A percentile compares a stretch with the other conserved stretches of the same genome.
phyloP scores from a whole-genome alignment of 2,113 vertebrate genomes.

The Dascyllus trimaculatus region DNA sequence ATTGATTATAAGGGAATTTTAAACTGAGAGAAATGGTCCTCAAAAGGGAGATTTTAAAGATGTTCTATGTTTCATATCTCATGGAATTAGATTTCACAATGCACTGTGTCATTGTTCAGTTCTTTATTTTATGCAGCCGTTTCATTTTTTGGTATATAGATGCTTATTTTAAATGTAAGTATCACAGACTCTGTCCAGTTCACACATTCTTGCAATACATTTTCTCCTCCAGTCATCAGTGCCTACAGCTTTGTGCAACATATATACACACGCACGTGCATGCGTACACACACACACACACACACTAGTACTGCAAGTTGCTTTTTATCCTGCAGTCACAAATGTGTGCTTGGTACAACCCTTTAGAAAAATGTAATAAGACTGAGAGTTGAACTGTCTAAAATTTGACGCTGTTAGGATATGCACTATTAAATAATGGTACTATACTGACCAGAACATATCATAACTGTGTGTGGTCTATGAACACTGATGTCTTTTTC shows the following conservation, averaged over 20 bases:
- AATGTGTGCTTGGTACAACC: neutral
- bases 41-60: slow-evolving; percentile 58
- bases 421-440: no score
- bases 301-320: neutral
- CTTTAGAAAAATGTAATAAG: neutral
- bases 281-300: no score
- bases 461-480: no score
- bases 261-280: neutral
- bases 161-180: slow-evolving; percentile 4
- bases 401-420: no score
- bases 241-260: neutral
- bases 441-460: no score
- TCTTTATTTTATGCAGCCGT: neutral
- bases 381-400: no score
- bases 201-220: neutral
- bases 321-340: neutral
- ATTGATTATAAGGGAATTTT: slow-evolving; percentile 78
- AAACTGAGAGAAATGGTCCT: slow-evolving; percentile 59
- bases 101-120: slow-evolving; percentile 5
- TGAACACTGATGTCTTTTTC: no score
- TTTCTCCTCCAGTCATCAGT: neutral
- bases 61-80: slow-evolving; percentile 52
- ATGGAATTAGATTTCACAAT: slow-evolving; percentile 40
- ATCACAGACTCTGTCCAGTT: neutral
- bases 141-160: slow-evolving; percentile 5